Evolutionary conservation across 64 coral and sea anemone genomes (phyloP), one percentile per base, ranked within the genome.

Genomic region (Hydrozoanthus tunicans): DNA sequence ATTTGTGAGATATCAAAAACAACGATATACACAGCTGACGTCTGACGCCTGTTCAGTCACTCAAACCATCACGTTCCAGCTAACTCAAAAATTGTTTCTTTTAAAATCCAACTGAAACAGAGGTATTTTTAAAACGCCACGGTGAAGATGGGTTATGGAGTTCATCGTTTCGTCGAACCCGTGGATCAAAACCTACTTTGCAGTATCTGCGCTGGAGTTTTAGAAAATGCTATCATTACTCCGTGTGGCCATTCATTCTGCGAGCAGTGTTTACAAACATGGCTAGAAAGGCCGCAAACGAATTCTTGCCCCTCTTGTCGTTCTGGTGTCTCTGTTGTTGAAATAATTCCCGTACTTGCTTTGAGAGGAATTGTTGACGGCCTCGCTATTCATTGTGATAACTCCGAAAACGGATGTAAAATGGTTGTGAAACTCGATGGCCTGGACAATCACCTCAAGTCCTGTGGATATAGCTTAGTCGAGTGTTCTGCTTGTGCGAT

Each of bases 351-450:
- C 10, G 90, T 96, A 6, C 79, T 93, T 13, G 95, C 95, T 6
- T 26, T 96, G 9, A 89, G 95, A 90, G 95, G 95, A n/a, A 60
- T 96, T 9, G 92, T 96, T 5, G 95, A 96, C 9, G 95, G 95
- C 9, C 25, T 96, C 1, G 23, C 79, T 4, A 93, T 96, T 13
- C 90, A 94, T 58, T 96, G 95, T 51, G 95, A 96, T 7, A 94
- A 96, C 60, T 78, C 67, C 5, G 96, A 95, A 67, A 95, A 98
- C 66, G 97, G 97, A 32, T 99, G 97, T 79, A 92, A 96, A 90
- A 77, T 89, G 75, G 95, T 97, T 55, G 62, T 97, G 71, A 96
- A 92, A 72, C 88, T 97, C 54, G 92, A 91, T 25, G 70, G 81
- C 20, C 71, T 97, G 64, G 89, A 83, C 7, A 77, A 23, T n/a